phyloP scores from a whole-genome alignment of 2,888 invertebrate species.

The Pollenia amentaria region DNA sequence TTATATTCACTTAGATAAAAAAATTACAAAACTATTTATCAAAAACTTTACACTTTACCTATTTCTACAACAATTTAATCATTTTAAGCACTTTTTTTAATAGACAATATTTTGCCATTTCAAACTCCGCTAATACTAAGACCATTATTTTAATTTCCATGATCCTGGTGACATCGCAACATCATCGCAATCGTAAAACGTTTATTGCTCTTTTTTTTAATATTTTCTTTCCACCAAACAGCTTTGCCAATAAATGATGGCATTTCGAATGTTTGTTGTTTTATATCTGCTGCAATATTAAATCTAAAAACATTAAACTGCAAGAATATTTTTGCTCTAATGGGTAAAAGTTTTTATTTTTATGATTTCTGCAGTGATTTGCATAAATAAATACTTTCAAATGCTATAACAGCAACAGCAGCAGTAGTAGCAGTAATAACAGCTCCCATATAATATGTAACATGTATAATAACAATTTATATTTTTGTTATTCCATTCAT shows the following conservation, averaged over 20 bases:
- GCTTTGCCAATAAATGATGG: conserved; percentile 63
- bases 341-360: conserved; percentile 54
- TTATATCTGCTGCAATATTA: conserved; percentile 25
- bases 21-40: no score
- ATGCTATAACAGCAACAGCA: conserved; percentile 13
- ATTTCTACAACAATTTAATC: no score
- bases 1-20: no score
- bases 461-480: conserved; percentile 44
- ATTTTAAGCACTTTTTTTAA: no score
- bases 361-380: conserved; percentile 77
- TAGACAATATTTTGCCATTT: no score
- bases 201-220: conserved; percentile 8
- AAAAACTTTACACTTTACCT: no score
- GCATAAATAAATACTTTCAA: conserved; percentile 72
- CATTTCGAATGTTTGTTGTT: conserved; percentile 19
- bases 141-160: neutral
- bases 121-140: neutral
- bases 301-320: conserved; percentile 62
- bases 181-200: conserved; percentile 38
- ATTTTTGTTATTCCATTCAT: conserved; percentile 63
- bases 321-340: conserved; percentile 31
- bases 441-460: neutral
- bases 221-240: conserved; percentile 9
- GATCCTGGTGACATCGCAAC: conserved; percentile 31
- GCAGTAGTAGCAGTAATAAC: neutral